phyloP scores from a whole-genome alignment of 2,113 vertebrate genomes.

The Ondatra zibethicus region DNA sequence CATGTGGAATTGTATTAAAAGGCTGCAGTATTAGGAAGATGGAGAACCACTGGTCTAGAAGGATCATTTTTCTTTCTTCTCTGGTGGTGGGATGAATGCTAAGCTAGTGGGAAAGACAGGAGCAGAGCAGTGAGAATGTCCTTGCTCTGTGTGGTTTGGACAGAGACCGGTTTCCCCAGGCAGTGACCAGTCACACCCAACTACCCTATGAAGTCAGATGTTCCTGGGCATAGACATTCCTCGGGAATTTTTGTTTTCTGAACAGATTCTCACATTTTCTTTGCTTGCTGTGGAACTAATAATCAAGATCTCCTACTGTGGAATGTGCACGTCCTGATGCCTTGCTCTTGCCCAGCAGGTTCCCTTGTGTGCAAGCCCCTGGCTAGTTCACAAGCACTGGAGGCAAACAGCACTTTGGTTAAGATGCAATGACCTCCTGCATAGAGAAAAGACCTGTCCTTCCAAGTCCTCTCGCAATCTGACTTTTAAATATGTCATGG shows the following conservation, averaged over 20 bases:
- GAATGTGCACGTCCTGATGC: neutral
- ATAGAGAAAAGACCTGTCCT: neutral
- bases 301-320: neutral
- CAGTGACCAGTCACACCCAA: neutral
- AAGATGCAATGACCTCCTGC: neutral
- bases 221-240: neutral
- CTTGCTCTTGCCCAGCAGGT: neutral
- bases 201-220: neutral
- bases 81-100: neutral
- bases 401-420: neutral
- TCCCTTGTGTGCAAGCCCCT: neutral
- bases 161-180: neutral
- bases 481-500: neutral
- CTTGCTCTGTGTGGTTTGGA: neutral
- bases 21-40: neutral
- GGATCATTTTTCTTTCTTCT: neutral
- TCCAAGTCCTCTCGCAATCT: neutral
- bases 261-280: neutral
- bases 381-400: neutral
- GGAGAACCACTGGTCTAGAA: neutral
- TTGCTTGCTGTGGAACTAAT: neutral
- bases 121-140: neutral
- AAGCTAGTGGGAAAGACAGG: neutral
- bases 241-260: neutral
- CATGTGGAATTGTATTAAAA: neutral